Evolutionary conservation across 2,797 vertebrate species (phyloP), one percentile per base, ranked within the genome.

Genomic region (Champsocephalus esox): DNA sequence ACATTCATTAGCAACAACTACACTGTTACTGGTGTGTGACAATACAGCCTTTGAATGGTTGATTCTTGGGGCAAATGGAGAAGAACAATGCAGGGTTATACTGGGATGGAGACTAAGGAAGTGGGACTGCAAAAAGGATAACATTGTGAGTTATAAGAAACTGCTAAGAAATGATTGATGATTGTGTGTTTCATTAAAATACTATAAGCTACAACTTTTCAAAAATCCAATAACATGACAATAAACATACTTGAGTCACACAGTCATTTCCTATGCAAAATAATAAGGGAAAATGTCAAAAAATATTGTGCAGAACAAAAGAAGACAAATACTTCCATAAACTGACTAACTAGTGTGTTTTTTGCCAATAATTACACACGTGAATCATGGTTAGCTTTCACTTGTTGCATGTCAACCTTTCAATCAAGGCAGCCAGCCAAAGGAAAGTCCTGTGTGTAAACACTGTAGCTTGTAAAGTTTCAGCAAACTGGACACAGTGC

Each of bases 351-450:
- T 41, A 1, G 1, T 13, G 3, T 7, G 19, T 44, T 59, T 50
- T 38, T 6, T 54, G 3, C 48, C 21, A 43, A 8, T 21, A 17
- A 68, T 19, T 3, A 41, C 13, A 48, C 10, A 9, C 11, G 54
- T 55, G 8, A 1, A 9, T 5, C 2, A 56, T 0, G 16, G 43
- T 38, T 17, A 5, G 2, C 13, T 58, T 34, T 55, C 68, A 83
- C 77, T 87, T 84, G 84, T 85, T 85, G 67, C 66, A 66, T 55
- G 74, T 70, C 41, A 78, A 48, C 73, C 66, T 73, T 67, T 61
- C 28, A 62, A 38, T 9, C 3, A 49, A 43, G n/a, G 21, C 51
- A 17, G 59, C 21, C 51, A 17, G 59, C 21, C 57, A 70, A 41
- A 70, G 63, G 44, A 56, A 48, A 70, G 19, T 12, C 56, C 73